A percentile compares a stretch with the other conserved stretches of the same genome.
Conservation (phyloP, 1,140 invertebrate species). For the Drosophila repleta region DNA sequence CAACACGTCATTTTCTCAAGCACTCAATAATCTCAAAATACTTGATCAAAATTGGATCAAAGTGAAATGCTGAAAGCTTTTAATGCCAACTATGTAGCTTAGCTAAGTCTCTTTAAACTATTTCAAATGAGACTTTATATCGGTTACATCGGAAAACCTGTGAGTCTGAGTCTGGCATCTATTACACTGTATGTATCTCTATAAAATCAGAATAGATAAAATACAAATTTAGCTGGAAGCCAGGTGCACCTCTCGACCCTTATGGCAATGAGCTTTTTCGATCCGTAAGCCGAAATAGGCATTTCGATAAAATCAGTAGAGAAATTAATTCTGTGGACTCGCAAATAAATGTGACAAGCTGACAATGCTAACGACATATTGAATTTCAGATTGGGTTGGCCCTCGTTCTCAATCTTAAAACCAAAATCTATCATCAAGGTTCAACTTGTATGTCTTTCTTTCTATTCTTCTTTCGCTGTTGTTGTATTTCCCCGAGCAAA, state of each 20-base stretch:
- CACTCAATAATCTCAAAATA: conserved; percentile 63
- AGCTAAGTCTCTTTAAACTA: neutral
- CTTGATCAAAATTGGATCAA: conserved; percentile 35
- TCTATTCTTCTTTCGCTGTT: neutral
- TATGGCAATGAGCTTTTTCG: too few species aligned
- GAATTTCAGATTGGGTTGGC: neutral
- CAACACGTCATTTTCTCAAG: conserved; percentile 71
- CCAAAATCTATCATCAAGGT: conserved; percentile 10
- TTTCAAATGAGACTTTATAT: too few species aligned
- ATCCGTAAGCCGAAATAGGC: too few species aligned
- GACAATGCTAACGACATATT: neutral
- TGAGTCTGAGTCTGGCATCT: too few species aligned
- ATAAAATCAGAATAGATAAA: too few species aligned
- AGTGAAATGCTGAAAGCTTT: conserved; percentile 6
- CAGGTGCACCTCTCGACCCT: too few species aligned
- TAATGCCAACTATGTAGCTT: conserved; percentile 7
- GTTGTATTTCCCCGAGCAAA: conserved; percentile 10
- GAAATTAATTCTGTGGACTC: neutral
- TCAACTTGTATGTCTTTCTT: neutral
- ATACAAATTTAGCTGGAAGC: too few species aligned
- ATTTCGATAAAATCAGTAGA: neutral
- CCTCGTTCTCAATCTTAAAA: neutral
- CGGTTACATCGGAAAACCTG: too few species aligned
- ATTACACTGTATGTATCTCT: too few species aligned
- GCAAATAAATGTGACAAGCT: neutral